A percentile compares a stretch with the other conserved stretches of the same genome.
These are phyloP conservation scores for Elysia crispata DNA, from an alignment of 2,888 invertebrate genomes.

Conservation along the genomic window DNA sequence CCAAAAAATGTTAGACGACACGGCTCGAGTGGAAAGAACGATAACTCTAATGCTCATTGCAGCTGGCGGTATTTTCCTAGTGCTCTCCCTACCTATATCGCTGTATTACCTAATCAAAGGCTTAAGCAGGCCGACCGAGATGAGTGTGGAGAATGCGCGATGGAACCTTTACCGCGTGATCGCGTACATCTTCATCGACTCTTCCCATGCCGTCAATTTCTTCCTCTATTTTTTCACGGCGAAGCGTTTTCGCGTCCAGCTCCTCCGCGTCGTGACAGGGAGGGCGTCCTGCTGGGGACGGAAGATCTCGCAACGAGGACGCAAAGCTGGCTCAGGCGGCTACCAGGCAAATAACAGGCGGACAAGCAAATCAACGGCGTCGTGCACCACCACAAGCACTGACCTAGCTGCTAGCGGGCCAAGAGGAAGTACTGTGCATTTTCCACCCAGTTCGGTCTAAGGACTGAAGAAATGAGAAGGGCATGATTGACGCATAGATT, in stretches of 20 bases:
- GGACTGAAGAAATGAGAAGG: too few relatives aligned
- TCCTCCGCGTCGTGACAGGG: slow-evolving; percentile 7
- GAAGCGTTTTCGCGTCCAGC: slow-evolving; percentile 59
- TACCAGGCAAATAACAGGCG: neutral
- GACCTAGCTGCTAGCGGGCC: too few relatives aligned
- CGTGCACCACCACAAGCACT: too few relatives aligned
- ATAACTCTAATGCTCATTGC: slow-evolving; percentile 45
- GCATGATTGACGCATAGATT: too few relatives aligned
- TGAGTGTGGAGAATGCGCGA: slow-evolving; percentile 14
- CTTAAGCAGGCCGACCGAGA: neutral
- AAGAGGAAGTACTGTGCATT: too few relatives aligned
- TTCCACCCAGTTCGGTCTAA: too few relatives aligned
- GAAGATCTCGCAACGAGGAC: too few relatives aligned
- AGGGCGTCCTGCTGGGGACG: too few relatives aligned
- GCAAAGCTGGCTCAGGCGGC: neutral
- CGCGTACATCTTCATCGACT: slow-evolving; percentile 59
- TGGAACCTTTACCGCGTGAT: slow-evolving; percentile 45
- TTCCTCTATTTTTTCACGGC: slow-evolving; percentile 66
- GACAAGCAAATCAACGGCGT: too few relatives aligned
- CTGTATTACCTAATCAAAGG: slow-evolving; percentile 40
- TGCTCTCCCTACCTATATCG: slow-evolving; percentile 47
- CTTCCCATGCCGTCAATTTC: slow-evolving; percentile 67
- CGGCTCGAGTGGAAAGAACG: too few relatives aligned
- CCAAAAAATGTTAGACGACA: slow-evolving; percentile 38
- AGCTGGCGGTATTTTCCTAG: slow-evolving; percentile 49